Evolutionary conservation across 2,797 vertebrate genomes (phyloP).

Genomic region (Tragopan temminckii): DNA sequence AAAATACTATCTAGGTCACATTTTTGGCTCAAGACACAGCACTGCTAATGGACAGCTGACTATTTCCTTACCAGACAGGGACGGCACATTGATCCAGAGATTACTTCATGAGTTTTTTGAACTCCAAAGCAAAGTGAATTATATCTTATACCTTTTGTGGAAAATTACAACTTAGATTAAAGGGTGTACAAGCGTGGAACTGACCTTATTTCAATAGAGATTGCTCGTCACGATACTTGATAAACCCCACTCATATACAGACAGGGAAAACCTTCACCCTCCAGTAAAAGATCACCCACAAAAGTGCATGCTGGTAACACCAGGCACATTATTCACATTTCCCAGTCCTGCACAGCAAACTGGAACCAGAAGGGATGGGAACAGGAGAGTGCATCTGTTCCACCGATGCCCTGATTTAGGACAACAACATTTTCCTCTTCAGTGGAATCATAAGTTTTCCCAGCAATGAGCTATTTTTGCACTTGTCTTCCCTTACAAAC

Average conservation of each 20-base stretch:
- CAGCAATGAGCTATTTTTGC: background rate
- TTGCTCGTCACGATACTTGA: fast-evolving
- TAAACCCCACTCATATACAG: background rate
- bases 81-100: fast-evolving
- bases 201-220: background rate
- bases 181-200: fast-evolving
- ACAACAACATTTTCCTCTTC: background rate
- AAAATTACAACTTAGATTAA: background rate
- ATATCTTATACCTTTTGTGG: background rate
- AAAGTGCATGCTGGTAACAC: background rate
- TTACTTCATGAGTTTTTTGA: background rate
- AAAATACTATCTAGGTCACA: background rate
- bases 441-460: background rate
- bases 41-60: background rate
- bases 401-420: background rate
- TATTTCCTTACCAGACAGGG: background rate
- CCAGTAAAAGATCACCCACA: background rate
- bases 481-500: background rate
- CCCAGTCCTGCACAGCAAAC: background rate
- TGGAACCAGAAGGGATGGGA: background rate
- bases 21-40: background rate
- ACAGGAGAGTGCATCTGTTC: background rate
- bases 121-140: background rate
- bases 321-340: background rate
- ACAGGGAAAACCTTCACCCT: background rate